Evolutionary conservation across 2,888 invertebrate genomes (phyloP), one percentile per base, ranked within the genome.

Genomic region (Drosophila mercatorum): DNA sequence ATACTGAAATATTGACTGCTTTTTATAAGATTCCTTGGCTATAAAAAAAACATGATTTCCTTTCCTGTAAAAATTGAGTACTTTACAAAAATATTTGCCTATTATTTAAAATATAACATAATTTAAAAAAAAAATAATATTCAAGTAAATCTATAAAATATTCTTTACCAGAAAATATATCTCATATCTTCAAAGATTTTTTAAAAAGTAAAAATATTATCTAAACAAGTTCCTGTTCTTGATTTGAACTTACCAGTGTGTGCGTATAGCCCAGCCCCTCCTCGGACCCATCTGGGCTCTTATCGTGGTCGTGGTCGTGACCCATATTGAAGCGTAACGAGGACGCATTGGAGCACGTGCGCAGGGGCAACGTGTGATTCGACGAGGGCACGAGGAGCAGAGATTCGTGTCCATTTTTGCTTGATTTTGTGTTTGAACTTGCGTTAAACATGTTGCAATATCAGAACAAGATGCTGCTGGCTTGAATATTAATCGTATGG

Each of bases 241-340:
- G 1, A 3, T 14, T 26, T 11, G 0, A 5, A 89, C 91, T 91
- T 68, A 91, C 91, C 83, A 92, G 82, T 4, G 92, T 92, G 68
- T 92, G 92, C 6, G 90, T 90, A 53, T 91, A 92, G 62, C 92
- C 92, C 38, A 92, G 80, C 3, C 91, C 92, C 44, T 83, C 91
- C 38, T 92, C 92, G n/a, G 78, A 78, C 11, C 83, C 81, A 22
- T 88, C 88, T 4, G 74, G 78, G 65, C 12, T 55, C 59, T 40
- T 71, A 41, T 68, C 68, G 57, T 63, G 73, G 28, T 68, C 68
- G 55, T 65, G 73, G 44, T 84, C 81, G 47, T 80, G 82, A 53
- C 78, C 80, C 72, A 75, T 57, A 79, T 75, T 79, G 31, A 75
- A 31, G 38, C 72, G 87, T 55, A 90, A 57, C 14, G 89, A 88